A percentile compares a stretch with the other conserved stretches of the same genome.
Conservation (phyloP, 2,113 vertebrate genomes). For the Lichenostomus cassidix region DNA sequence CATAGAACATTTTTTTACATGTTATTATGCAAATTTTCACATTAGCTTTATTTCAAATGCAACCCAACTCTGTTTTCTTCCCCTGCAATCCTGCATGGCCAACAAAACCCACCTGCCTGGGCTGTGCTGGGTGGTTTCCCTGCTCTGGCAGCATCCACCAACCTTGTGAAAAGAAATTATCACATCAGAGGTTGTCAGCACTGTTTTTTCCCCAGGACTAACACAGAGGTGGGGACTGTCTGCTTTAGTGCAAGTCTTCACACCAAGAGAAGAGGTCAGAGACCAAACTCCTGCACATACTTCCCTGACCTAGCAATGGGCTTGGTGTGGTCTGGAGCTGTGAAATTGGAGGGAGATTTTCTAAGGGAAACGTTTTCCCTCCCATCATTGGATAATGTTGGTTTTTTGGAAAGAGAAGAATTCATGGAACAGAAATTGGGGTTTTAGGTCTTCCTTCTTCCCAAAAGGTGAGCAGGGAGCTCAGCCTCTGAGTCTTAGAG, state of each 20-base stretch:
- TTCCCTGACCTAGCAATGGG: background rate
- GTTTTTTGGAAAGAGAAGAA: background rate
- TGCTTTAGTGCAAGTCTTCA: background rate
- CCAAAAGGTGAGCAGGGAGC: background rate
- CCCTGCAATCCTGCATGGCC: background rate
- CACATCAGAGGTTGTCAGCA: background rate
- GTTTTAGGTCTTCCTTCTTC: background rate
- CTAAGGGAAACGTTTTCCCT: background rate
- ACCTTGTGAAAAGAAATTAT: background rate
- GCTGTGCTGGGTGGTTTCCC: background rate
- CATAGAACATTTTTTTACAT: constrained; percentile 9
- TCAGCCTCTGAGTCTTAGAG: background rate
- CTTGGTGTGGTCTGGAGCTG: background rate
- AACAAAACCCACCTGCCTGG: background rate
- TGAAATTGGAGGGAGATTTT: background rate
- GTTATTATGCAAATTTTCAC: constrained; percentile 43
- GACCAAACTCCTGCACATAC: background rate
- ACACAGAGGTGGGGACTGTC: background rate
- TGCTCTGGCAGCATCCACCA: background rate
- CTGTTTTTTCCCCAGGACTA: background rate
- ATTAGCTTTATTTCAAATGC: background rate
- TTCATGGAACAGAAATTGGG: background rate
- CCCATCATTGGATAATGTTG: background rate
- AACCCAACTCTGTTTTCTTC: background rate
- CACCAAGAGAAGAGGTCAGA: background rate